Percentiles rank a stretch among this genome's conserved stretches.
Conservation (phyloP, 2,113 vertebrate species). For the Pteropus alecto region DNA sequence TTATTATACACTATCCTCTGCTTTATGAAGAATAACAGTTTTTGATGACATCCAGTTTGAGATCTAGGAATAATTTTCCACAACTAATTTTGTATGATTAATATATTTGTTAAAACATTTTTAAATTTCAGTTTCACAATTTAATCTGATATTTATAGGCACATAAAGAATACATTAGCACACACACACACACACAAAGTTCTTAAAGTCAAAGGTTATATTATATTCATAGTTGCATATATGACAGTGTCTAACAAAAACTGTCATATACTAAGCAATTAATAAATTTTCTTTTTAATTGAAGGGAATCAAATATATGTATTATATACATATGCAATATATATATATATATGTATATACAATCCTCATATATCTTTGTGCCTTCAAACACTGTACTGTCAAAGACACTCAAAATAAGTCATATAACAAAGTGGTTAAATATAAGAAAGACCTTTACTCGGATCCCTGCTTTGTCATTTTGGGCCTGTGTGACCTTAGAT, state of each 20-base stretch:
- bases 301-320: neutral
- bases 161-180: neutral
- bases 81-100: neutral
- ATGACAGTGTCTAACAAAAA: neutral
- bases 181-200: neutral
- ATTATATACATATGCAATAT: neutral
- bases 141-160: neutral
- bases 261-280: neutral
- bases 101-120: slow-evolving; percentile 6
- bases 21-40: neutral
- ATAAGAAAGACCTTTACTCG: neutral
- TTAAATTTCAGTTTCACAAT: neutral
- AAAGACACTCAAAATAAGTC: neutral
- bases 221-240: neutral
- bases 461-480: neutral
- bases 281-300: neutral
- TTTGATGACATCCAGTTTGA: neutral
- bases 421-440: neutral
- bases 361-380: neutral
- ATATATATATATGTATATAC: neutral
- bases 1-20: neutral
- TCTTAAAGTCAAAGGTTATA: neutral
- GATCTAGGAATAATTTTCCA: neutral
- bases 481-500: neutral
- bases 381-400: neutral